Base-by-base conservation (phyloP, 2,797 vertebrate species). In the Sandelia bainsii region DNA sequence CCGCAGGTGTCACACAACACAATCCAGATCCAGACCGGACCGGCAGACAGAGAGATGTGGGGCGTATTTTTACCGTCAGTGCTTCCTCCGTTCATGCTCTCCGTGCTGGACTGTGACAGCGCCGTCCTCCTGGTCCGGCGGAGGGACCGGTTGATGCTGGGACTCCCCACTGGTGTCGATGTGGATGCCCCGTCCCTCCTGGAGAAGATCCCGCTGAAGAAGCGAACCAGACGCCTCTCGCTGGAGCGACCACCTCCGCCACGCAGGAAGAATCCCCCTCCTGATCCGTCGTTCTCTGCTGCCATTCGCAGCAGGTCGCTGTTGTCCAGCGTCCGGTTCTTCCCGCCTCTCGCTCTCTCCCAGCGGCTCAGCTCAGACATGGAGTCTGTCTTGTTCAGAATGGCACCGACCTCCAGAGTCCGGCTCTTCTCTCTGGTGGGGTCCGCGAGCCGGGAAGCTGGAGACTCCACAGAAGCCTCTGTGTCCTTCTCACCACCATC, bases 271-370 rank as follows among this genome's bases (percentile, higher is more conserved):
- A 70, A 72, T 1, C 90, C 75, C 44, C 88, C 84, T 79, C 87
- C 84, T 4, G 66, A 1, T 0, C 5, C 34, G 17, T 87, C 89
- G 62, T 93, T 93, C 78, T 95, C 94, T 0, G 58, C 65, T 0
- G 93, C 92, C 27, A 96, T 91, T 51, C 92, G 88, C 89, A 93
- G 94, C 81, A 97, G 93, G 87, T 98, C 96, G 54, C 96, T 97
- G 94, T 97, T 97, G 93, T 97, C 97, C 88, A 99, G 88, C 0
- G 97, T 98, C 46, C 96, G 94, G 94, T 96, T 97, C 91, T 96
- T 97, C 81, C 84, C 84, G 52, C 93, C 93, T 16, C 93, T 93
- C 56, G 94, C 93, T 8, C 95, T 79, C 69, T 96, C 96, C 92
- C 94, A 93, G 66, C 95, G 94, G 89, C 94, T 94, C 81, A 93